Evolutionary conservation across 1,140 invertebrate genomes (phyloP).

Genomic region (Zophobas atratus): DNA sequence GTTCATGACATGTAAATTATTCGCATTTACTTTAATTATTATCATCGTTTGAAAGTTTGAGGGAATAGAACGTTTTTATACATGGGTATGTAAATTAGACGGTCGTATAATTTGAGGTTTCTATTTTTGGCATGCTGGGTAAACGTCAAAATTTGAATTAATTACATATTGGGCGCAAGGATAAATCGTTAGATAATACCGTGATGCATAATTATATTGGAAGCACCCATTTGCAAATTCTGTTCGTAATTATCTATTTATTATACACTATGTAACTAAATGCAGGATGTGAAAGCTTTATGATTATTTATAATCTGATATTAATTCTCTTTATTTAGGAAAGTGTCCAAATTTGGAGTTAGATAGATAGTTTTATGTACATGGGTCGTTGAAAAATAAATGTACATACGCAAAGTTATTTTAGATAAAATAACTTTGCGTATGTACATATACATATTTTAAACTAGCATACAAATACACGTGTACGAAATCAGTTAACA

Average conservation of each 20-base stretch:
- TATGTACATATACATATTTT: no score
- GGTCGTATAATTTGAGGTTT: slow-evolving; percentile 3
- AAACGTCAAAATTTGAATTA: slow-evolving; percentile 33
- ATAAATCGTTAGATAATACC: slow-evolving; percentile 12
- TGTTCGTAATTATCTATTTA: no score
- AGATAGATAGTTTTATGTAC: no score
- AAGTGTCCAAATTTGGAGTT: no score
- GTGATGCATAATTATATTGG: slow-evolving; percentile 25
- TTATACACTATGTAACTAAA: neutral
- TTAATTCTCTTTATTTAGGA: no score
- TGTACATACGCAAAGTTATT: no score
- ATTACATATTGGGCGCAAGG: slow-evolving; percentile 18
- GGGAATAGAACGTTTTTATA: slow-evolving; percentile 24
- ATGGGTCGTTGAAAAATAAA: no score
- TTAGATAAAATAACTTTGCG: no score
- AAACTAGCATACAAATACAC: no score
- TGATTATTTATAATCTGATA: no score
- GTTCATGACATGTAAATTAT: slow-evolving; percentile 48
- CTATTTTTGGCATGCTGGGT: slow-evolving; percentile 24
- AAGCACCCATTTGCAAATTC: slow-evolving; percentile 9
- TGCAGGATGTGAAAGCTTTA: no score
- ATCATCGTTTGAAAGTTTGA: slow-evolving; percentile 43
- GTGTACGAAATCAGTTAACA: no score
- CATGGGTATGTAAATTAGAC: neutral
- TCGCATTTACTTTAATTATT: slow-evolving; percentile 49